Percentiles rank a stretch among this genome's conserved stretches.
Evolutionary conservation across 1,140 invertebrate genomes (phyloP).

Genomic region (Camponotus floridanus): DNA sequence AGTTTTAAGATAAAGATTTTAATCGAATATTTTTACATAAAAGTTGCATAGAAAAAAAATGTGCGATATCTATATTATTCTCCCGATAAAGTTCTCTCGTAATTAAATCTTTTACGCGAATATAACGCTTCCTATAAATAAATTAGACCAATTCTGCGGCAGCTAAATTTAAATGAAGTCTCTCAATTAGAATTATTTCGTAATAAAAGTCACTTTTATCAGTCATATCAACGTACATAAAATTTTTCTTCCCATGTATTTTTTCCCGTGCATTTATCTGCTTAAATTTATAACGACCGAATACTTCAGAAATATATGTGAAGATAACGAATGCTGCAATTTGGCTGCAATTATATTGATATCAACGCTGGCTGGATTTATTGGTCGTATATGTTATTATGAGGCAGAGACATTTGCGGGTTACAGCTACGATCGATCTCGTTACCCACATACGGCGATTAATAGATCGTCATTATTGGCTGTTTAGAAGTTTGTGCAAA

Average conservation of each 20-base stretch:
- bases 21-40: neutral
- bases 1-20: neutral
- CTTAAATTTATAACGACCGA: neutral
- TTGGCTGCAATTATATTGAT: neutral
- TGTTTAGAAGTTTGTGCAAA: conserved; percentile 47
- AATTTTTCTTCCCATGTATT: neutral
- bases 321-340: neutral
- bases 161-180: neutral
- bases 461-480: conserved; percentile 55
- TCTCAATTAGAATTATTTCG: neutral
- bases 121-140: conserved; percentile 1
- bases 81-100: neutral
- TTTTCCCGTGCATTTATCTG: neutral
- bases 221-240: neutral
- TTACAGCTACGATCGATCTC: conserved; percentile 32
- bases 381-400: conserved; percentile 26
- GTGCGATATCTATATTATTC: neutral
- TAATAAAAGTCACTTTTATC: conserved; percentile 2
- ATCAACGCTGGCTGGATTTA: conserved; percentile 5
- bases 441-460: conserved; percentile 39
- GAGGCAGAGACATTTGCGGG: conserved; percentile 20
- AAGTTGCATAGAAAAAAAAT: neutral
- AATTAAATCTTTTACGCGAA: neutral
- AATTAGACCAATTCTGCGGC: neutral
- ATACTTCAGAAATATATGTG: neutral